Base-by-base conservation (phyloP, 2,888 invertebrate genomes). In the Stomorhina lunata region DNA sequence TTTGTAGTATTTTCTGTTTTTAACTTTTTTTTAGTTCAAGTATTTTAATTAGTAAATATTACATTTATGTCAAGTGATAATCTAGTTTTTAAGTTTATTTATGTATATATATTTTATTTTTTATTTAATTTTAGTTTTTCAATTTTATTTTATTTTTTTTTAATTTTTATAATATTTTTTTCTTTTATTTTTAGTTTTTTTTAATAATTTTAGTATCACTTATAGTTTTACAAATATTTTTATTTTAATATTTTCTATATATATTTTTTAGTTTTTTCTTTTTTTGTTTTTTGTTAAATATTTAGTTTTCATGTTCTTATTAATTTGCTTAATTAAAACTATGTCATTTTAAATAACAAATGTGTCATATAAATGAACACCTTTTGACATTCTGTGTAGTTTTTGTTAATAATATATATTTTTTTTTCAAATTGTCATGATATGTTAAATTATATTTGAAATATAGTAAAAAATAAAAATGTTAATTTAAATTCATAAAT, bases 181-280 rank as follows among this genome's bases (percentile, higher is more conserved):
- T 4, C 59, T 15, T 66, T 3, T 75, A 34, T 53, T 53, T 32
- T 10, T 63, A 40, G n/a, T 43, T 29, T 43, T 53, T 37, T 50
- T 77, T 43, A 63, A 55, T 78, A 69, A 48, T 45, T n/a, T 63
- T 69, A 78, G 34, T 78, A 78, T 78, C 78, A 71, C 78, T 78
- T 78, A 71, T 15, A 63, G 53, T 12, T 78, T 78, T 71, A 71
- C 53, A 71, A 78, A 69, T 69, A 77, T 59, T 63, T 22, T 73
- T 61, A n/a, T n/a, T 61, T 45, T 2, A 37, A 32, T 34, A 29
- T 20, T 55, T 22, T 29, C 10, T 43, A 25, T 34, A 55, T 45
- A 12, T 10, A 29, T 29, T 32, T 50, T n/a, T 22, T 48, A 20
- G 4, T 45, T 4, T 29, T 20, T 12, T 2, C 29, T 27, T n/a